Conservation (phyloP, 1,140 invertebrate species). For the Steinernema khuongi region DNA sequence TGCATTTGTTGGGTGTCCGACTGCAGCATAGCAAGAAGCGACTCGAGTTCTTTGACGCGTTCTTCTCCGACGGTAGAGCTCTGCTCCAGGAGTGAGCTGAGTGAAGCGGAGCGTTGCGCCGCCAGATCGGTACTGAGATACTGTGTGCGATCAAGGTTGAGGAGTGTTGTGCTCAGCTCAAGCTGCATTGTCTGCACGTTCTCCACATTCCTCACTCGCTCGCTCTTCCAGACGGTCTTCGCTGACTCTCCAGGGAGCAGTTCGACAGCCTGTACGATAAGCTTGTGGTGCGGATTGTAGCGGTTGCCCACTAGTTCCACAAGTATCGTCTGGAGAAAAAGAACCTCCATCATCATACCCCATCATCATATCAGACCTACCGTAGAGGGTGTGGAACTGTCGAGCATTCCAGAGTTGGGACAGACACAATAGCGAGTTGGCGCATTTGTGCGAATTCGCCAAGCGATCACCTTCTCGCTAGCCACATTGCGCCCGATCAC, state of each 20-base stretch:
- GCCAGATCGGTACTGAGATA: neutral
- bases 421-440: conserved; percentile 24
- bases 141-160: conserved; percentile 23
- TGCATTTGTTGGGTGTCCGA: conserved; percentile 21
- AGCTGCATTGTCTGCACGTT: conserved; percentile 18
- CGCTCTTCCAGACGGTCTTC: conserved; percentile 24
- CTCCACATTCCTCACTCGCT: conserved; percentile 16
- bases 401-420: conserved; percentile 23
- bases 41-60: conserved; percentile 26
- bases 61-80: conserved; percentile 22
- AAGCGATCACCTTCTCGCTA: conserved; percentile 23
- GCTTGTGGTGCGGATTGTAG: conserved; percentile 30
- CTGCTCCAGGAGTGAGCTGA: conserved; percentile 28
- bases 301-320: conserved; percentile 32
- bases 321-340: neutral
- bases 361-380: neutral
- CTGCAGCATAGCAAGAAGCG: conserved; percentile 24
- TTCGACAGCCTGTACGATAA: conserved; percentile 28
- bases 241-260: conserved; percentile 8
- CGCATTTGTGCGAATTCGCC: conserved; percentile 29
- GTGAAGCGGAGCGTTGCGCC: conserved; percentile 17
- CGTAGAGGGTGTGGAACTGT: neutral
- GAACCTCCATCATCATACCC: neutral
- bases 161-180: conserved; percentile 25
- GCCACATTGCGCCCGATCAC: neutral